A percentile compares a stretch with the other conserved stretches of the same genome.
Evolutionary conservation across 2,888 invertebrate species (phyloP).

Genomic region (Mesorhabditis sp.): DNA sequence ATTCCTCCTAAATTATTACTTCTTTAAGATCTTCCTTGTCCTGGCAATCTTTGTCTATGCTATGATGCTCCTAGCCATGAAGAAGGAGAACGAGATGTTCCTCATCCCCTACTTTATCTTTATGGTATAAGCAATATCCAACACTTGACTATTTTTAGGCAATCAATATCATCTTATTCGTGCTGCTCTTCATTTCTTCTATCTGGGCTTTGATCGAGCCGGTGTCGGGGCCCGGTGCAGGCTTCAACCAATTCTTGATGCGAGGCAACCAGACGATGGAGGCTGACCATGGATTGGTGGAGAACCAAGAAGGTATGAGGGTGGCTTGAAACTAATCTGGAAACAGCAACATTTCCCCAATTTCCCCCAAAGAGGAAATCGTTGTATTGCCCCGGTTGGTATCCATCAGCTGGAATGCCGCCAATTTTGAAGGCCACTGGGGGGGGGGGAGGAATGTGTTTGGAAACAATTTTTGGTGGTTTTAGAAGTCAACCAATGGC

Average conservation of each 20-base stretch:
- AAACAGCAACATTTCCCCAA: no score
- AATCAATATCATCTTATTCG: constrained; percentile 22
- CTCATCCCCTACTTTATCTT: constrained; percentile 28
- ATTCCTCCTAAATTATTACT: neutral
- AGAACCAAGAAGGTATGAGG: constrained; percentile 24
- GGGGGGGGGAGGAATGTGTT: no score
- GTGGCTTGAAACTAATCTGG: neutral
- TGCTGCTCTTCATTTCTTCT: constrained; percentile 24
- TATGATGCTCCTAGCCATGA: constrained; percentile 27
- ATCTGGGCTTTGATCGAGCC: constrained; percentile 39
- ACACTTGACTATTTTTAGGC: constrained; percentile 15
- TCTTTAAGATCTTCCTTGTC: neutral
- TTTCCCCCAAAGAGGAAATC: no score
- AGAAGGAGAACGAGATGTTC: constrained; percentile 34
- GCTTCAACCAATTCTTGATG: constrained; percentile 30
- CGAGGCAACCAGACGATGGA: constrained; percentile 21
- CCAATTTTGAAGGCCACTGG: no score
- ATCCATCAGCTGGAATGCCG: no score
- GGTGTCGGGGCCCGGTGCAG: constrained; percentile 21
- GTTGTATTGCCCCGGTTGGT: no score
- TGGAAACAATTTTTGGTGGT: no score
- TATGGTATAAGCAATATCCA: constrained; percentile 18
- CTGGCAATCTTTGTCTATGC: neutral
- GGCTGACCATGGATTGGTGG: constrained; percentile 23
- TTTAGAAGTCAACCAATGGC: no score